A percentile compares a stretch with the other conserved stretches of the same genome.
These are phyloP conservation scores for Scyliorhinus canicula DNA, from an alignment of 2,797 vertebrate species.

Conservation along the genomic window DNA sequence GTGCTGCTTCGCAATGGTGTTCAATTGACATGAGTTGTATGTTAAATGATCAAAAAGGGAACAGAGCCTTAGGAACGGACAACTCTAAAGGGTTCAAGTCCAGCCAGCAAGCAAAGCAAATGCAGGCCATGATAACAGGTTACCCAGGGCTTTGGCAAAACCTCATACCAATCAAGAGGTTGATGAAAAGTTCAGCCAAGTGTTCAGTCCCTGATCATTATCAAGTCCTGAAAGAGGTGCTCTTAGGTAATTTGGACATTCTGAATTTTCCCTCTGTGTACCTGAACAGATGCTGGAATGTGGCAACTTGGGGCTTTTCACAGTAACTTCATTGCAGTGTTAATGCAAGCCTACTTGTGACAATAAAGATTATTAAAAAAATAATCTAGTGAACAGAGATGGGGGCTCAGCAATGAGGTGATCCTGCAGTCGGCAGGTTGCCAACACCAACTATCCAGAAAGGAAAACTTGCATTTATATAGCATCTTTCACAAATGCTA, in stretches of 20 bases:
- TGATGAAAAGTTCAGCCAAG: not conserved
- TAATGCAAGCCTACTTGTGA: too few relatives aligned
- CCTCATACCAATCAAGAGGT: not conserved
- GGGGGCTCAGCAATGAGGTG: not conserved
- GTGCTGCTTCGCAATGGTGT: not conserved
- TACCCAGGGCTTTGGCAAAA: not conserved
- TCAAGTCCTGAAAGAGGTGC: too few relatives aligned
- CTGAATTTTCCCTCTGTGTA: too few relatives aligned
- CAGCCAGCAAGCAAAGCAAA: not conserved
- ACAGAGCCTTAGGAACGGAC: not conserved
- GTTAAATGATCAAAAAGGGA: not conserved
- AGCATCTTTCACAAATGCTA: not conserved
- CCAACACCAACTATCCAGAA: not conserved
- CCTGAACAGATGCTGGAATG: too few relatives aligned
- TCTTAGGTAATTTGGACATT: too few relatives aligned
- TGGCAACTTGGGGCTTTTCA: too few relatives aligned
- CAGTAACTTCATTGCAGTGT: too few relatives aligned
- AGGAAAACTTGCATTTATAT: not conserved
- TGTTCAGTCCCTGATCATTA: not conserved
- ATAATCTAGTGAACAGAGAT: not conserved
- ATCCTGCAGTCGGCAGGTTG: not conserved
- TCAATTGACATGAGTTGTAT: not conserved
- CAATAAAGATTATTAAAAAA: too few relatives aligned
- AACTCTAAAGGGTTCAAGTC: not conserved
- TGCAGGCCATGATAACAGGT: not conserved